phyloP scores from a whole-genome alignment of 2,113 vertebrate species.

The Gymnarchus niloticus region DNA sequence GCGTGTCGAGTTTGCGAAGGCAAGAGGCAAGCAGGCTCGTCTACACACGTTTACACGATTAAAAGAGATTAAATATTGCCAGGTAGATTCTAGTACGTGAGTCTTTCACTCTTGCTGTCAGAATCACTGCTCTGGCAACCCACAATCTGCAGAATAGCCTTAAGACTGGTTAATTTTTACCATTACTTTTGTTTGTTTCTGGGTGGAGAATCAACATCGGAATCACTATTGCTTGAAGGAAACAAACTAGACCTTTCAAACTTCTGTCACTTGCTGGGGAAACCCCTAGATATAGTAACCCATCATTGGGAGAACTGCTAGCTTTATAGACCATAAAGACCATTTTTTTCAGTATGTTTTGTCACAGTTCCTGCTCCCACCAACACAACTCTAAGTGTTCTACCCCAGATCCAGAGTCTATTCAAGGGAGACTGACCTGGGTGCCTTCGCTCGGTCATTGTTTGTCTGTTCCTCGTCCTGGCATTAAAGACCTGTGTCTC shows the following conservation, averaged over 20 bases:
- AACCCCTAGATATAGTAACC: not conserved
- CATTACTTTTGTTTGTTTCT: slow-evolving; percentile 4
- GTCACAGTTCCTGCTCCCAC: no score
- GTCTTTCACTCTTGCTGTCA: not conserved
- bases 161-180: not conserved
- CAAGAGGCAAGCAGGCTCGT: no score
- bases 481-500: no score
- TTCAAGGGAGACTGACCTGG: no score
- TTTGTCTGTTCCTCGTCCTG: no score
- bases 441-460: no score
- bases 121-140: not conserved
- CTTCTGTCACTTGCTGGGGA: not conserved
- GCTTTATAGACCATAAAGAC: no score
- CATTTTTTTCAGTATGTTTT: no score
- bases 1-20: not conserved
- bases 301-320: not conserved
- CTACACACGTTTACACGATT: not conserved
- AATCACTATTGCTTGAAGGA: not conserved
- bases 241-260: not conserved
- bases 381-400: no score
- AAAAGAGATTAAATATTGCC: not conserved
- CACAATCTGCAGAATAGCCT: not conserved
- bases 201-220: not conserved
- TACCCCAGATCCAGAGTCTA: no score
- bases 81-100: not conserved